Evolutionary conservation across 2,797 vertebrate genomes (phyloP).

Genomic region (Macrochelys suwanniensis): DNA sequence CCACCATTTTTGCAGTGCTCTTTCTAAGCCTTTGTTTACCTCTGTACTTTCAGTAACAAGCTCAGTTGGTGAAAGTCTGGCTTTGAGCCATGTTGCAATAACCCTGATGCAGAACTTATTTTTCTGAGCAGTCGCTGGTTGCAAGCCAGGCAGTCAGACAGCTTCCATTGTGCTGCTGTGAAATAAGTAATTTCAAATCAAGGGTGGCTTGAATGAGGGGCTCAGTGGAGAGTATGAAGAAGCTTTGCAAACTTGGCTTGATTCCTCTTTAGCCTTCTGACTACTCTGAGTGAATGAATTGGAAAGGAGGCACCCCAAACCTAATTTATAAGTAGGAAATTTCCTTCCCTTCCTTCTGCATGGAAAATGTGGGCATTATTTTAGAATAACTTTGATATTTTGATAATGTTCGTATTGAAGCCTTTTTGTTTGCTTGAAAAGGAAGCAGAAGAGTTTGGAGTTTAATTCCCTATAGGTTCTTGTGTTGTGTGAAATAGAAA

Average conservation of each 20-base stretch:
- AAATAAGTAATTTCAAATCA: constrained; percentile 3
- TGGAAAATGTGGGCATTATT: background rate
- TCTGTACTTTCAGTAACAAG: constrained; percentile 27
- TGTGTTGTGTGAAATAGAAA: background rate
- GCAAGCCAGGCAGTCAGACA: background rate
- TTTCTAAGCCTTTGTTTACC: constrained; percentile 33
- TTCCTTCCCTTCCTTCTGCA: background rate
- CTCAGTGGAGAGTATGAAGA: background rate
- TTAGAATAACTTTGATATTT: background rate
- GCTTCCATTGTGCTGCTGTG: background rate
- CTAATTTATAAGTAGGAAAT: fast-evolving
- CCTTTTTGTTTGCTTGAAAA: background rate
- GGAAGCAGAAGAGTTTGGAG: background rate
- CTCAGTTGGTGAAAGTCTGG: constrained; percentile 39
- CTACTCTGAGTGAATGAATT: background rate
- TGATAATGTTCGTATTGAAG: background rate
- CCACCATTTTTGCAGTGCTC: background rate
- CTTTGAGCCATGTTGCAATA: background rate
- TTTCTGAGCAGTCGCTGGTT: background rate
- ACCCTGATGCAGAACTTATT: background rate
- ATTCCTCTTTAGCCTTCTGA: background rate
- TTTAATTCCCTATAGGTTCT: background rate
- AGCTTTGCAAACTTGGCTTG: background rate
- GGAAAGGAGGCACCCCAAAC: background rate
- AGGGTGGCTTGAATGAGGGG: background rate